Evolutionary conservation across 2,888 invertebrate species (phyloP), one percentile per base, ranked within the genome.

Genomic region (Eucriotettix oculatus): DNA sequence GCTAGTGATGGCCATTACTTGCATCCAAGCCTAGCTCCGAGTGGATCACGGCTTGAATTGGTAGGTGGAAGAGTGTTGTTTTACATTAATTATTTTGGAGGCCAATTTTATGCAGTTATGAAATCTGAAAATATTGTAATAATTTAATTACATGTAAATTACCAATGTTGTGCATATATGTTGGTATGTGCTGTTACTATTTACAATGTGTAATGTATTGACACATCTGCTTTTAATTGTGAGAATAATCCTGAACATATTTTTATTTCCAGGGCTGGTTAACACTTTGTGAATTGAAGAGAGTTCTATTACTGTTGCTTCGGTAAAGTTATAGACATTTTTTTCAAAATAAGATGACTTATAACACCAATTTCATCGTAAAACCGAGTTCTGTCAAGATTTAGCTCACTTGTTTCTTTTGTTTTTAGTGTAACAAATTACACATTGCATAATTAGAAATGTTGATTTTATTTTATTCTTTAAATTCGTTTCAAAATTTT

Each of bases 21-120:
- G 29, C 93, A 93, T 73, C 92, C 91, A n/a, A 88, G 87, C 70
- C 76, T 92, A 64, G 73, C 73, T 16, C 68, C 75, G n/a, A 77
- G 83, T 9, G 75, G 82, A 60, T 71, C 72, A 59, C 71, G 80
- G 61, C 79, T 81, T 67, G 84, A 85, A 77, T 78, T 81, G 73
- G 85, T 85, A 77, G 78, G 84, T 82, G 48, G 48, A 12, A 9
- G 2, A 48, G 48, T n/a, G 29, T 29, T 29, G 29, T 29, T 29
- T 29, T 29, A 29, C 29, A 29, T 29, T 29, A 29, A 29, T 7
- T 29, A 29, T 7, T 7, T 29, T 29, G 29, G 29, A 29, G 29
- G 29, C 29, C 29, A 29, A 29, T 29, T 29, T 29, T 29, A 29
- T 29, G 2, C 29, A 29, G 29, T 29, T 5, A 29, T 7, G 7